Conservation (phyloP, 2,888 invertebrate species). For the Meteorus colon region DNA sequence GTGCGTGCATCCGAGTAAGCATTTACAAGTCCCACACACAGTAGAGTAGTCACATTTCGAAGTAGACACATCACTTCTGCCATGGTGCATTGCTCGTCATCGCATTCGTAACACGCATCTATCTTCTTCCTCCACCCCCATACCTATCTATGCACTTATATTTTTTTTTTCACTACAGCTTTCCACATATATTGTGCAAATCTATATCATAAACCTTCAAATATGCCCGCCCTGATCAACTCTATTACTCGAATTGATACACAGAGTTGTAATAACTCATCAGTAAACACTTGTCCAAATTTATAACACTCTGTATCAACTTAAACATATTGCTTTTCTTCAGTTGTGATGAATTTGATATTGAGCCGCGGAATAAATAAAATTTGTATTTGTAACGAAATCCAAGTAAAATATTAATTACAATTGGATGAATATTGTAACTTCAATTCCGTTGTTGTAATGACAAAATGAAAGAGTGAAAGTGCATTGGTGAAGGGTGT, state of each 20-base stretch:
- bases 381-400: too few species aligned
- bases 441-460: background rate
- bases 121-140: slow-evolving; percentile 13
- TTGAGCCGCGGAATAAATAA: too few species aligned
- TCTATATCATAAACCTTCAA: background rate
- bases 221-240: slow-evolving; percentile 37
- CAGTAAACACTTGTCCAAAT: background rate
- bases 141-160: background rate
- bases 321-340: too few species aligned
- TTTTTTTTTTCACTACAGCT: slow-evolving; percentile 22
- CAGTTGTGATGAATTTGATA: too few species aligned
- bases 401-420: background rate
- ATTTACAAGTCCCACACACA: background rate
- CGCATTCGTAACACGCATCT: background rate
- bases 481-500: slow-evolving; percentile 30
- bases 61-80: slow-evolving; percentile 46
- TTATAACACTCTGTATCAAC: background rate
- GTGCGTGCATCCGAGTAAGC: background rate
- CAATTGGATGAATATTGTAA: background rate
- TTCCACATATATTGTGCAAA: slow-evolving; percentile 20
- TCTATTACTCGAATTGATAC: slow-evolving; percentile 62
- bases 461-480: slow-evolving; percentile 5
- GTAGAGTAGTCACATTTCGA: background rate
- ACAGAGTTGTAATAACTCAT: slow-evolving; percentile 53
- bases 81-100: slow-evolving; percentile 45